Conservation (phyloP, 1,140 invertebrate species). For the Cecropterus lyciades region DNA sequence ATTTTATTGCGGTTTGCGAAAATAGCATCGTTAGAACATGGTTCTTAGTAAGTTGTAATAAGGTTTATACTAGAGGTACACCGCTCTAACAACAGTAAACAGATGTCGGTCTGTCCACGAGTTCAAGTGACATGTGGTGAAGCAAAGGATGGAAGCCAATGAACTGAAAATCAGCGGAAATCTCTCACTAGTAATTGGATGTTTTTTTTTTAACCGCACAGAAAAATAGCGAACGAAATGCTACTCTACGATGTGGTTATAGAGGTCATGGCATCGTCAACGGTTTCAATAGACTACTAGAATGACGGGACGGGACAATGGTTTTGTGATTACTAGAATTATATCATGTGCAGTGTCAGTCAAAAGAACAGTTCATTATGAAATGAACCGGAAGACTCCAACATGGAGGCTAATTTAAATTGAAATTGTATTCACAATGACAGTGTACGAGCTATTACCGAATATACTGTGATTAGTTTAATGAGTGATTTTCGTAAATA, state of each 20-base stretch:
- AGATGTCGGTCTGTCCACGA: constrained; percentile 16
- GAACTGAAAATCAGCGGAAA: constrained; percentile 37
- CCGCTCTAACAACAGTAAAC: neutral
- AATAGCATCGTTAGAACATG: neutral
- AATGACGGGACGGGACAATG: constrained; percentile 24
- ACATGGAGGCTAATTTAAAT: constrained; percentile 11
- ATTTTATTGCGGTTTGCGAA: constrained; percentile 21
- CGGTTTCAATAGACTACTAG: neutral
- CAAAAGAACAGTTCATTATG: constrained; percentile 11
- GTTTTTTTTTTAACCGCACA: constrained; percentile 34
- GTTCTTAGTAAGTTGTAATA: neutral
- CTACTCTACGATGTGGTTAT: neutral
- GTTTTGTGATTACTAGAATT: constrained; percentile 31
- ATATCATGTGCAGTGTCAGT: constrained; percentile 18
- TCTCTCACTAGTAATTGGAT: constrained; percentile 37
- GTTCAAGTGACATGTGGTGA: constrained; percentile 36
- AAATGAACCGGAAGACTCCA: constrained; percentile 12
- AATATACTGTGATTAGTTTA: constrained; percentile 1
- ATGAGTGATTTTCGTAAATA: neutral
- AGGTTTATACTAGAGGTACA: neutral
- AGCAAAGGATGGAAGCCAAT: constrained; percentile 38
- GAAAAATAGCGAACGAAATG: constrained; percentile 16
- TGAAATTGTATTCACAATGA: constrained; percentile 8
- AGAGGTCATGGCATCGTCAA: neutral
- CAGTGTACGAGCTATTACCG: constrained; percentile 1